phyloP scores from a whole-genome alignment of 2,797 vertebrate genomes.

The Gymnothorax reevesii region DNA sequence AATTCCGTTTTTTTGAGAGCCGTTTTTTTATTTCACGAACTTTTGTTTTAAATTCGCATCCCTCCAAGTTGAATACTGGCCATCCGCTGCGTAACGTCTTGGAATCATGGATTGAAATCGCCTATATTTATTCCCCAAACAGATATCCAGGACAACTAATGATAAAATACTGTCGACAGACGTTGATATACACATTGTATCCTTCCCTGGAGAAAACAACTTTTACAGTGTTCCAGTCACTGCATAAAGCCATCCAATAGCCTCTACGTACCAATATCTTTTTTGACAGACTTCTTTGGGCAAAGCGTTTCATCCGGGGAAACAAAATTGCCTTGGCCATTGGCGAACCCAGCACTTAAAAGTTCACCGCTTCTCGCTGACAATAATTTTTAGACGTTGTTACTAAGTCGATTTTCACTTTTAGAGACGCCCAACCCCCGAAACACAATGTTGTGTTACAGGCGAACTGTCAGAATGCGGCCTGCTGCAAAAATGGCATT shows the following conservation, averaged over 20 bases:
- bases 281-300: background rate
- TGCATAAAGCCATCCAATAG: background rate
- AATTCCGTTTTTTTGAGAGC: background rate
- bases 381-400: background rate
- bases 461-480: background rate
- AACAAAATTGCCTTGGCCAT: background rate
- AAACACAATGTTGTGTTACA: background rate
- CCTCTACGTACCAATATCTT: background rate
- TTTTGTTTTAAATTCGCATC: background rate
- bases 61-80: background rate
- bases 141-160: background rate
- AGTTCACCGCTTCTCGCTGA: background rate
- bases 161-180: background rate
- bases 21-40: background rate
- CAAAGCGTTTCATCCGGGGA: background rate
- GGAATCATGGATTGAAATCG: too few relatives aligned
- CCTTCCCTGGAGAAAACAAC: background rate
- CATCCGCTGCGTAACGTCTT: too few relatives aligned
- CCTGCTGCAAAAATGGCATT: background rate
- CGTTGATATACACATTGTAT: background rate
- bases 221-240: background rate
- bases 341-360: background rate
- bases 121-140: background rate
- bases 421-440: background rate
- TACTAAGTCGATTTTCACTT: background rate